These are phyloP conservation scores for Biston betularia DNA, from an alignment of 2,888 invertebrate species.

Conservation along the genomic window DNA sequence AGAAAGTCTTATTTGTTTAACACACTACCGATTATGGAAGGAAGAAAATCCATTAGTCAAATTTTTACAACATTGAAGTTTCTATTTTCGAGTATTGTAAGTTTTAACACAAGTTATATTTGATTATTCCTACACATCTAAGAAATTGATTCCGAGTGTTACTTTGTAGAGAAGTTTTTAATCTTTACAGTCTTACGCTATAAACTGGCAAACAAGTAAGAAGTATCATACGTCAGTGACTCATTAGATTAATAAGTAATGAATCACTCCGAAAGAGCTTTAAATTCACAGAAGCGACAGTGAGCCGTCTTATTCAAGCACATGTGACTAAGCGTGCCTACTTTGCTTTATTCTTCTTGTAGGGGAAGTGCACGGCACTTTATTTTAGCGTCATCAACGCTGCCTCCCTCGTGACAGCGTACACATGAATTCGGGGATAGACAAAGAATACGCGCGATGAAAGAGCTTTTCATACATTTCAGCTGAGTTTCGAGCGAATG, in stretches of 20 bases:
- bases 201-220: too few relatives aligned
- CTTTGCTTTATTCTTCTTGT: conserved; percentile 46
- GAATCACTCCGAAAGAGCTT: conserved; percentile 33
- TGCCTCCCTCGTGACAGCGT: conserved; percentile 65
- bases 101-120: neutral
- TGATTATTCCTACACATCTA: too few relatives aligned
- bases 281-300: conserved; percentile 42
- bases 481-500: conserved; percentile 58
- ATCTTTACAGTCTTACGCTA: too few relatives aligned
- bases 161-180: too few relatives aligned
- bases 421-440: conserved; percentile 74
- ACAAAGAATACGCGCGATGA: conserved; percentile 72
- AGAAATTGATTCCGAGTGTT: too few relatives aligned
- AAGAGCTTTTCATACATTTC: conserved; percentile 68
- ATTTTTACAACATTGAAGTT: neutral
- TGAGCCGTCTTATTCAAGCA: conserved; percentile 37
- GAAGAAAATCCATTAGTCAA: conserved; percentile 12
- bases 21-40: conserved; percentile 12
- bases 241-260: conserved; percentile 27
- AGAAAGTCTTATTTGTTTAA: conserved; percentile 18
- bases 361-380: conserved; percentile 64
- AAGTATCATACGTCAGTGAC: neutral
- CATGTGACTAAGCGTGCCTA: conserved; percentile 37
- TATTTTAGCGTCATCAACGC: conserved; percentile 66
- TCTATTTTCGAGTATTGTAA: neutral